Conservation (phyloP, 2,888 invertebrate species). For the Apodemia zela region DNA sequence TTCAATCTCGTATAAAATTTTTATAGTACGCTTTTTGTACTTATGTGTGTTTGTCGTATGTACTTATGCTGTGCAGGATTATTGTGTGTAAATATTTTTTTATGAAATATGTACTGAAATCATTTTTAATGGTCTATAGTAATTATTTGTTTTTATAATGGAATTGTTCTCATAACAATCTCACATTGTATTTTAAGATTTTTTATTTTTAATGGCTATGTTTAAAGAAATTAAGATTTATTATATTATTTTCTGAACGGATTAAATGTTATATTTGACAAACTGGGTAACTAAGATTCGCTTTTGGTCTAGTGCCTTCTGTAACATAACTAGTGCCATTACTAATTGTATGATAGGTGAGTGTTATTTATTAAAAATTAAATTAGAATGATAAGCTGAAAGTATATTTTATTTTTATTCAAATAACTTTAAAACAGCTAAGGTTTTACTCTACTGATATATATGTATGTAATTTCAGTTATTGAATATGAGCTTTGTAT, state of each 20-base stretch:
- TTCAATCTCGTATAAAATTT: slow-evolving; percentile 48
- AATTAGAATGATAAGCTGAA: slow-evolving; percentile 33
- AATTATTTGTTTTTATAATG: background rate
- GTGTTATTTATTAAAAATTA: slow-evolving; percentile 39
- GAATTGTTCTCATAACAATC: slow-evolving; percentile 18
- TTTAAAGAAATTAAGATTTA: background rate
- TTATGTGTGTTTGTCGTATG: slow-evolving; percentile 55
- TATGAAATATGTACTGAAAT: slow-evolving; percentile 23
- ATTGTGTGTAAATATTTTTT: slow-evolving; percentile 19
- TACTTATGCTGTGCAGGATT: slow-evolving; percentile 39
- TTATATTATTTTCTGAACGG: background rate
- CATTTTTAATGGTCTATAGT: background rate
- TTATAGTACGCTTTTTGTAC: slow-evolving; percentile 62
- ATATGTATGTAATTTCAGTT: background rate
- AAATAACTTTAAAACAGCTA: background rate
- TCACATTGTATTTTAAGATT: slow-evolving; percentile 11
- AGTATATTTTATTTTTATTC: background rate
- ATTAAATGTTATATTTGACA: slow-evolving; percentile 13
- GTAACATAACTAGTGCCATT: slow-evolving; percentile 59
- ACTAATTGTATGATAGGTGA: slow-evolving; percentile 48
- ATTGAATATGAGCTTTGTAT: slow-evolving; percentile 1
- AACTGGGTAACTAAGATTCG: background rate
- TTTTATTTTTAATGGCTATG: slow-evolving; percentile 7
- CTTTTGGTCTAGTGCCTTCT: slow-evolving; percentile 46
- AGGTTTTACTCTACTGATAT: slow-evolving; percentile 5